phyloP scores from a whole-genome alignment of 2,888 invertebrate species.

The Mesopsocus fuscifrons region DNA sequence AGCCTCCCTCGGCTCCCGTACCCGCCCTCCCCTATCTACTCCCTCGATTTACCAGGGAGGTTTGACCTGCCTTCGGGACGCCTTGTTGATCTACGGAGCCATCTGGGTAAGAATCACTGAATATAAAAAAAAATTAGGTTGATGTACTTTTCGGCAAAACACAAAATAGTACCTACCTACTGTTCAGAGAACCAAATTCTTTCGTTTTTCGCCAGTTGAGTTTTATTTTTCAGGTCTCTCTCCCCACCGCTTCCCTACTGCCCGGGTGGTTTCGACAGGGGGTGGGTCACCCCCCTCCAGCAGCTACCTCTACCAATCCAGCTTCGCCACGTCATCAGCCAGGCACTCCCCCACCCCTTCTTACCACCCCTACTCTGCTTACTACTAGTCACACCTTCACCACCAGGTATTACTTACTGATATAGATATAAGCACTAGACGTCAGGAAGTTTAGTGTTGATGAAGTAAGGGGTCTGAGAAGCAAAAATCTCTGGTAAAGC shows the following conservation, averaged over 20 bases:
- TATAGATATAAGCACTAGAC: too few relatives aligned
- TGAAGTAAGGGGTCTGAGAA: too few relatives aligned
- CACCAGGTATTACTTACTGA: too few relatives aligned
- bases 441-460: too few relatives aligned
- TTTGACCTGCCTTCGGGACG: constrained; percentile 3
- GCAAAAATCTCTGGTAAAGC: too few relatives aligned
- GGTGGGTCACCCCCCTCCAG: not conserved
- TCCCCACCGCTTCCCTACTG: constrained; percentile 1
- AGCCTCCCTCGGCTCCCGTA: not conserved
- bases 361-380: constrained; percentile 2
- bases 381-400: constrained; percentile 1
- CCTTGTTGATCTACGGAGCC: constrained; percentile 1
- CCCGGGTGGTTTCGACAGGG: not conserved
- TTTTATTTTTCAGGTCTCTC: constrained; percentile 8
- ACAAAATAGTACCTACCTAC: too few relatives aligned
- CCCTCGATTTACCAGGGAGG: constrained; percentile 1
- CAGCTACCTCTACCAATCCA: not conserved
- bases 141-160: too few relatives aligned
- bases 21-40: constrained; percentile 1
- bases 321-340: not conserved
- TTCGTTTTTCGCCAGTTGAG: too few relatives aligned
- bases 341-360: not conserved
- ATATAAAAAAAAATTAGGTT: too few relatives aligned
- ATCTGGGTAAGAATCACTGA: constrained; percentile 1
- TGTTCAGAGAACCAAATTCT: too few relatives aligned